phyloP scores from a whole-genome alignment of 2,888 invertebrate species.

The Protonemura montana region DNA sequence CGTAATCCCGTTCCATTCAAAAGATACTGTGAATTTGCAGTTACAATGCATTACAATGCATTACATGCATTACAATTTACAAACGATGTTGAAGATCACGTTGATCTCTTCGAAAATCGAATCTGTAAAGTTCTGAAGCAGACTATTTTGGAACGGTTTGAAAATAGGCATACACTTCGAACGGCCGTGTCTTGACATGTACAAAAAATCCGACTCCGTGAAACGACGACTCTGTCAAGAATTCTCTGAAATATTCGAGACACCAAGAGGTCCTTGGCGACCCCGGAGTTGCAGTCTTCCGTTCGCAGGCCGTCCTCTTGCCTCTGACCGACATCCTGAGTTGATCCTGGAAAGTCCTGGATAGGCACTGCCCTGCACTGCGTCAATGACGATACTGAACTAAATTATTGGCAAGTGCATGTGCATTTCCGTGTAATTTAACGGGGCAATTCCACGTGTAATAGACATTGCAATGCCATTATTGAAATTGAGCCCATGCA shows the following conservation, averaged over 20 bases:
- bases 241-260: conserved; percentile 15
- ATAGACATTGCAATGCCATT: neutral
- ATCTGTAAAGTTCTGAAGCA: too few relatives aligned
- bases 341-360: neutral
- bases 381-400: neutral
- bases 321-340: neutral
- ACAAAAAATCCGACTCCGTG: conserved; percentile 17
- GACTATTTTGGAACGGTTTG: too few relatives aligned
- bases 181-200: neutral
- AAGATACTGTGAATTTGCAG: too few relatives aligned
- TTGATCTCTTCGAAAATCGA: neutral
- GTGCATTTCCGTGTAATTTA: neutral
- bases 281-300: neutral
- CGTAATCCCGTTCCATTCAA: too few relatives aligned
- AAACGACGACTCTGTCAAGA: conserved; percentile 21
- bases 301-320: too few relatives aligned
- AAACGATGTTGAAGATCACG: neutral
- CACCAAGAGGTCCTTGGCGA: neutral
- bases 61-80: too few relatives aligned
- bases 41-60: too few relatives aligned
- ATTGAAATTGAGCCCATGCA: neutral
- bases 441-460: neutral
- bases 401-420: neutral
- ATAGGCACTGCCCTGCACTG: neutral
- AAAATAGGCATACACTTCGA: conserved; percentile 27